Percentiles rank a stretch among this genome's conserved stretches.
phyloP scores from a whole-genome alignment of 1,140 invertebrate genomes.

The Anastrepha ludens region DNA sequence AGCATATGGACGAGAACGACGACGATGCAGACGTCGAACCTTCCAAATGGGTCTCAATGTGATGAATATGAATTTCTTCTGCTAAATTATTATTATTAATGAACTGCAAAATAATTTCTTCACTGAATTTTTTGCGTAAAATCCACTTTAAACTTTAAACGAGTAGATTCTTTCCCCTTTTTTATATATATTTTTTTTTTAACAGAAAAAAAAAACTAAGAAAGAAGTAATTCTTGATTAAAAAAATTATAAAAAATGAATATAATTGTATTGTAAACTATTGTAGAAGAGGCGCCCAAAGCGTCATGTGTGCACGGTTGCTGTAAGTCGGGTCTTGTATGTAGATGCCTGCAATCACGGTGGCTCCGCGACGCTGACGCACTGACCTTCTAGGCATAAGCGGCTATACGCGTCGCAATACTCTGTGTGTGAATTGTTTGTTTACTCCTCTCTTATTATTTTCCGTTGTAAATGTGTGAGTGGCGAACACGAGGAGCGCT shows the following conservation, averaged over 20 bases:
- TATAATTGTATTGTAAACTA: conserved; percentile 52
- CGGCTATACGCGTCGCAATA: conserved; percentile 1
- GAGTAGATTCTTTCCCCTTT: conserved; percentile 53
- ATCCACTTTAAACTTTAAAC: conserved; percentile 52
- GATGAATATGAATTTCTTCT: conserved; percentile 57
- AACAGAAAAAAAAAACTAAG: conserved; percentile 32
- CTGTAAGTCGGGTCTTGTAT: neutral
- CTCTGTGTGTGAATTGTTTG: conserved; percentile 52
- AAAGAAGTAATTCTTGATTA: conserved; percentile 15
- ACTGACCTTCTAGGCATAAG: conserved; percentile 4
- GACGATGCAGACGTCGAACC: conserved; percentile 21
- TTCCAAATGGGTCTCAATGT: conserved; percentile 58
- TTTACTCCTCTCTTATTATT: conserved; percentile 45
- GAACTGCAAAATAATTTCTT: conserved; percentile 45
- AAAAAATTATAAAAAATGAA: conserved; percentile 24
- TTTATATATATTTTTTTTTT: conserved; percentile 50
- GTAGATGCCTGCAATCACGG: neutral
- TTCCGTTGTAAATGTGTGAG: conserved; percentile 51
- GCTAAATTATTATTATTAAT: conserved; percentile 54
- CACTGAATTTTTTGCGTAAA: conserved; percentile 44
- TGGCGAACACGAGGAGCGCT: conserved; percentile 41
- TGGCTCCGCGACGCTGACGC: neutral
- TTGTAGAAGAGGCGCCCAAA: conserved; percentile 36
- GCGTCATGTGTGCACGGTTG: neutral
- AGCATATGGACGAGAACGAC: conserved; percentile 8